Evolutionary conservation across 2,888 invertebrate genomes (phyloP).

Genomic region (Scelioninae gen. 1): DNA sequence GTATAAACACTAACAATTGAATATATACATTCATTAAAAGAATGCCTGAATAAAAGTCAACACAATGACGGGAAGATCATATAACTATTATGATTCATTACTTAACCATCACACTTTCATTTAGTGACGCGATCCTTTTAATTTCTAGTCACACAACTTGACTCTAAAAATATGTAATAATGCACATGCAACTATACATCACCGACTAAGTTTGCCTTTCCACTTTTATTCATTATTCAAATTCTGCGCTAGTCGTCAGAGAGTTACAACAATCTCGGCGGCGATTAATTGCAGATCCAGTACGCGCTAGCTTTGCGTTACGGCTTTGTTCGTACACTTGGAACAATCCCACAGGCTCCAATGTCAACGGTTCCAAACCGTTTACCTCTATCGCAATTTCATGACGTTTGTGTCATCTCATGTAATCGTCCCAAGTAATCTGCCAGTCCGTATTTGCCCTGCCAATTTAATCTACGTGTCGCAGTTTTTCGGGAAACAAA

Average conservation of each 20-base stretch:
- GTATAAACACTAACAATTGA: no score
- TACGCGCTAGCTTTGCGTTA: no score
- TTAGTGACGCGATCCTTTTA: no score
- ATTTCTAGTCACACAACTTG: no score
- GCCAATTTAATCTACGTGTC: conserved; percentile 55
- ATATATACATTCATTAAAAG: no score
- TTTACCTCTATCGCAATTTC: conserved; percentile 67
- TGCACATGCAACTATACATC: conserved; percentile 7
- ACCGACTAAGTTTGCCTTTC: conserved; percentile 52
- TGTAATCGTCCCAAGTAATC: conserved; percentile 64
- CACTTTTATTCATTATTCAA: conserved; percentile 68
- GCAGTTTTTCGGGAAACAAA: conserved; percentile 33
- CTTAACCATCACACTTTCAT: no score
- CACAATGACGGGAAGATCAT: no score
- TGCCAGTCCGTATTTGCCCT: conserved; percentile 36
- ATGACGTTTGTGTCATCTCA: conserved; percentile 65
- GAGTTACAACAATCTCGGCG: conserved; percentile 65
- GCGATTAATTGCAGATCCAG: conserved; percentile 66
- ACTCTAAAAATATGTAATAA: conserved; percentile 41
- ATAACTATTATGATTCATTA: no score
- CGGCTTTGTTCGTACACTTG: no score
- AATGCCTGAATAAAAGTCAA: no score
- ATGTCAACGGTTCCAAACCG: conserved; percentile 68
- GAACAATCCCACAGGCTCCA: no score
- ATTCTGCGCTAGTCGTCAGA: conserved; percentile 51